Conservation (phyloP, 2,113 vertebrate species). For the Anser cygnoides region DNA sequence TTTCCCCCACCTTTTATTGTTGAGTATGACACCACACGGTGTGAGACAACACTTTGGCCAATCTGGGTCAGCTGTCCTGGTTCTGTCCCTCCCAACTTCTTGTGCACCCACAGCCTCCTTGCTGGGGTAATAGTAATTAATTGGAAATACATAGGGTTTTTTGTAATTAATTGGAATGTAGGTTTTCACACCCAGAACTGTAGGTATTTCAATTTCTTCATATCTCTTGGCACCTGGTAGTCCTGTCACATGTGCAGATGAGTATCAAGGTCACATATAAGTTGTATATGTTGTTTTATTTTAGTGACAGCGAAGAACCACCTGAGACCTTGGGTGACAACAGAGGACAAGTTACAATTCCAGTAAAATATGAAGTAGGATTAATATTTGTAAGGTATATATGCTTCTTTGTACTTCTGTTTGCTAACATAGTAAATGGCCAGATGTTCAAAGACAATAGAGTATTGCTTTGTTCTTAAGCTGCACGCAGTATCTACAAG, state of each 20-base stretch:
- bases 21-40: too few species aligned
- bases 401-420: not conserved
- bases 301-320: slow-evolving; percentile 92
- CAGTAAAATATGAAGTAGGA: slow-evolving; percentile 87
- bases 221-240: not conserved
- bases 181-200: not conserved
- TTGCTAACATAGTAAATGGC: not conserved
- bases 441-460: not conserved
- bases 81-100: too few species aligned
- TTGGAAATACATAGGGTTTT: not conserved
- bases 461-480: not conserved
- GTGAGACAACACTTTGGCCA: too few species aligned
- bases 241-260: not conserved
- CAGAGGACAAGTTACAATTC: slow-evolving; percentile 80
- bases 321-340: slow-evolving; percentile 83
- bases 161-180: not conserved
- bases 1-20: too few species aligned
- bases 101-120: too few species aligned
- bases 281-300: not conserved
- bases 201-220: not conserved
- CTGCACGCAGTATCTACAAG: not conserved
- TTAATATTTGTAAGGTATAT: slow-evolving; percentile 88
- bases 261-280: not conserved
- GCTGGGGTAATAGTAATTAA: not conserved
- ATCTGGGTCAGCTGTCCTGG: too few species aligned